Evolutionary conservation across 2,888 invertebrate species (phyloP).

Genomic region (Microplitis manilae): DNA sequence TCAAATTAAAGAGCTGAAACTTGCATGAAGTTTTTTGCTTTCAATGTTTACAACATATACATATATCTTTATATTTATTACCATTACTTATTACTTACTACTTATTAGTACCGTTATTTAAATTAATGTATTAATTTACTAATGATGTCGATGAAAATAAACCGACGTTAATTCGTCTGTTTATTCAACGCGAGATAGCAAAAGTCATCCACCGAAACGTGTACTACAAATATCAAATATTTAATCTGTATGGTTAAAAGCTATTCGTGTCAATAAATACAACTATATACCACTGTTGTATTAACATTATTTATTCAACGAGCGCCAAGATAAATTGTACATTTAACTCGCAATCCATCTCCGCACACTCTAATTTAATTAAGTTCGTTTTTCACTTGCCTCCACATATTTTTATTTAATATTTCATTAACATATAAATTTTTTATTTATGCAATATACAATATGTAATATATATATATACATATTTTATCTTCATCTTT

Average conservation of each 20-base stretch:
- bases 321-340: constrained; percentile 7
- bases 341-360: not conserved
- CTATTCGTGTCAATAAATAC: constrained; percentile 47
- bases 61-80: no score
- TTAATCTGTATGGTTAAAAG: constrained; percentile 43
- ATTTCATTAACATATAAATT: not conserved
- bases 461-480: no score
- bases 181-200: not conserved
- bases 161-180: not conserved
- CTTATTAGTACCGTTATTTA: not conserved
- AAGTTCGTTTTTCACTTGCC: not conserved
- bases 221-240: constrained; percentile 49
- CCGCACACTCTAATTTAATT: constrained; percentile 2
- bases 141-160: not conserved
- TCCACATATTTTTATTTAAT: not conserved
- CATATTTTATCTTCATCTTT: no score
- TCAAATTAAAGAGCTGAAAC: no score
- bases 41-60: no score
- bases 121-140: not conserved
- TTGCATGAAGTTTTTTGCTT: no score
- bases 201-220: constrained; percentile 15
- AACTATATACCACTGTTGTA: constrained; percentile 39
- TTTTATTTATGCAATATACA: no score
- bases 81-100: not conserved
- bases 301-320: constrained; percentile 41